A percentile compares a stretch with the other conserved stretches of the same genome.
phyloP scores from a whole-genome alignment of 2,797 vertebrate genomes.

The Chelon labrosus region DNA sequence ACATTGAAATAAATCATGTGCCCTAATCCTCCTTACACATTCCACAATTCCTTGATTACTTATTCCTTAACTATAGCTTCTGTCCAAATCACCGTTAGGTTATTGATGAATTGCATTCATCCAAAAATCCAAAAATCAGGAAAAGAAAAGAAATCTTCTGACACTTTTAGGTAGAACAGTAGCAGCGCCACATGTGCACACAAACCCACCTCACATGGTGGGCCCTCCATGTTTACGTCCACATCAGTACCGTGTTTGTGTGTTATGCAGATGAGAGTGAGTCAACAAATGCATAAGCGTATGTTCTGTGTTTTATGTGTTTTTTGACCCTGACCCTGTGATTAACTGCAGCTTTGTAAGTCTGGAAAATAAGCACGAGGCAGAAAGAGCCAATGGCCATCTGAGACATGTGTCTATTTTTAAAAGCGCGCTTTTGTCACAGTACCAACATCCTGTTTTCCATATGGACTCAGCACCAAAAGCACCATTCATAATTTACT shows the following conservation, averaged over 20 bases:
- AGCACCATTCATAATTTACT: background rate
- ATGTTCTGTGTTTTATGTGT: constrained; percentile 48
- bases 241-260: constrained; percentile 12
- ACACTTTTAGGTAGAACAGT: constrained; percentile 20
- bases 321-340: constrained; percentile 48
- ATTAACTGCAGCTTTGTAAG: constrained; percentile 50
- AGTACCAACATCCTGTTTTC: constrained; percentile 30
- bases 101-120: background rate
- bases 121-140: background rate
- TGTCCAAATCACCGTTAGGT: too few relatives aligned
- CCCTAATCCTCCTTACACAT: background rate
- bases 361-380: constrained; percentile 55
- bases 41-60: too few relatives aligned
- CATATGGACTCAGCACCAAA: constrained; percentile 30
- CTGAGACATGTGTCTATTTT: constrained; percentile 57
- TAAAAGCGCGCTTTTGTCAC: constrained; percentile 44
- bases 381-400: constrained; percentile 51
- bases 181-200: background rate
- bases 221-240: background rate
- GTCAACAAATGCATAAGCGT: constrained; percentile 41
- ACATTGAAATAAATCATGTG: background rate
- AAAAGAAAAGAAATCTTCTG: background rate
- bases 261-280: constrained; percentile 30
- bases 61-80: too few relatives aligned
- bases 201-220: background rate